Evolutionary conservation across 2,888 invertebrate genomes (phyloP).

Genomic region (Elgonia sp.): DNA sequence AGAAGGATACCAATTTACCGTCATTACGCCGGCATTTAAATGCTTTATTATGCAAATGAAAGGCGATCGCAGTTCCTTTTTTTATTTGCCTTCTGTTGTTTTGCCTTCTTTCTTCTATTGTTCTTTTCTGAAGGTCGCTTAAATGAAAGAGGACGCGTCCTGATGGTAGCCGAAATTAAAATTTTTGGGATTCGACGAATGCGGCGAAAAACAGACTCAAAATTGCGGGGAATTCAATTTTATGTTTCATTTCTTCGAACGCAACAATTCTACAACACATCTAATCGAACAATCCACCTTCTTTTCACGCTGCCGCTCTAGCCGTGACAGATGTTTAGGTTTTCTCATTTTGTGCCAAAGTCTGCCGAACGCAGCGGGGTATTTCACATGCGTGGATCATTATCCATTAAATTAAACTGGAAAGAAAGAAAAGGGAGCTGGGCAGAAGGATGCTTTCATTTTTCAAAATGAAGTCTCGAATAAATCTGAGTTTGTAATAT

Average conservation of each 20-base stretch:
- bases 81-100: not conserved
- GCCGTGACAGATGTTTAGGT: constrained; percentile 70
- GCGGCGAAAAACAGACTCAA: constrained; percentile 2
- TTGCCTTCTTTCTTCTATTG: not conserved
- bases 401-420: constrained; percentile 67
- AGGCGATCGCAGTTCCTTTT: not conserved
- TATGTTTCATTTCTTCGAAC: constrained; percentile 63
- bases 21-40: constrained; percentile 34
- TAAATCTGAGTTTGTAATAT: constrained; percentile 57
- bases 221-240: constrained; percentile 56
- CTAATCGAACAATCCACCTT: constrained; percentile 67
- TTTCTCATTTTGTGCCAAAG: constrained; percentile 70
- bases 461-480: constrained; percentile 60
- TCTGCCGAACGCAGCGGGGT: constrained; percentile 58
- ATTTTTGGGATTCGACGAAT: constrained; percentile 31
- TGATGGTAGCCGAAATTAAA: constrained; percentile 43
- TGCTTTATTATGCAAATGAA: constrained; percentile 51
- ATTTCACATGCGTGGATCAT: constrained; percentile 69
- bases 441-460: constrained; percentile 42
- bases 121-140: constrained; percentile 7
- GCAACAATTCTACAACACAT: constrained; percentile 48
- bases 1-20: constrained; percentile 40
- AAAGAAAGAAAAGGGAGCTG: constrained; percentile 32
- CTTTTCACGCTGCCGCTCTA: constrained; percentile 53
- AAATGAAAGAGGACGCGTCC: constrained; percentile 22